phyloP scores from a whole-genome alignment of 2,113 vertebrate species.

The Capra hircus region DNA sequence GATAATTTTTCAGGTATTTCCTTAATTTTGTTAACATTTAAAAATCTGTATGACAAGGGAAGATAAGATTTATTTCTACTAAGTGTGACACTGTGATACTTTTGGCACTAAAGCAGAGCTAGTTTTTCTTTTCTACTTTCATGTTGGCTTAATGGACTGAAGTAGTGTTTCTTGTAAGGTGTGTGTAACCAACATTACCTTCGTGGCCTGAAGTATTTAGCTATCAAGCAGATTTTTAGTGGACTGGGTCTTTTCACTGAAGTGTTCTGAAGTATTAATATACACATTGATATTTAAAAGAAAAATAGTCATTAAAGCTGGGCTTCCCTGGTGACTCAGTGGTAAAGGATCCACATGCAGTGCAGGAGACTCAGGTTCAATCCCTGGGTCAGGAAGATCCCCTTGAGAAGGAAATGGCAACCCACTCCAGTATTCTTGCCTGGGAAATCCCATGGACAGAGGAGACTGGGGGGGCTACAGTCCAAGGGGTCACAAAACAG shows the following conservation, averaged over 20 bases:
- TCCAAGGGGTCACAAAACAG: background rate
- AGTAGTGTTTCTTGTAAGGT: background rate
- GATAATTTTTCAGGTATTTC: constrained; percentile 77
- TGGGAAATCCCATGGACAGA: background rate
- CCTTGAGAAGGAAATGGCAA: background rate
- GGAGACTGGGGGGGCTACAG: background rate
- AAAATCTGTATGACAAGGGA: constrained; percentile 75
- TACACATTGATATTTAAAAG: constrained; percentile 59
- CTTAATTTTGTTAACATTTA: constrained; percentile 80
- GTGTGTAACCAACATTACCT: constrained; percentile 42
- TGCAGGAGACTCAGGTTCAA: background rate
- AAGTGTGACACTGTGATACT: constrained; percentile 69
- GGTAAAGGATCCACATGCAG: background rate
- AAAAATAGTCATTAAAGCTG: constrained; percentile 45
- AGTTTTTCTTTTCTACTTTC: constrained; percentile 46
- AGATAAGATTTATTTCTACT: constrained; percentile 50
- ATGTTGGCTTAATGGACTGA: background rate
- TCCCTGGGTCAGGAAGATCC: background rate
- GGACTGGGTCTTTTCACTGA: background rate
- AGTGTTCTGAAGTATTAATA: background rate
- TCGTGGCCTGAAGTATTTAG: constrained; percentile 65
- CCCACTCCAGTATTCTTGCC: background rate
- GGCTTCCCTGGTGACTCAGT: background rate
- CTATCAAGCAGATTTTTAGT: constrained; percentile 8
- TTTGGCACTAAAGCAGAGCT: constrained; percentile 66